Percentiles rank a stretch among this genome's conserved stretches.
These are phyloP conservation scores for Probaryconus sp. DNA, from an alignment of 1,140 invertebrate species.

Conservation along the genomic window DNA sequence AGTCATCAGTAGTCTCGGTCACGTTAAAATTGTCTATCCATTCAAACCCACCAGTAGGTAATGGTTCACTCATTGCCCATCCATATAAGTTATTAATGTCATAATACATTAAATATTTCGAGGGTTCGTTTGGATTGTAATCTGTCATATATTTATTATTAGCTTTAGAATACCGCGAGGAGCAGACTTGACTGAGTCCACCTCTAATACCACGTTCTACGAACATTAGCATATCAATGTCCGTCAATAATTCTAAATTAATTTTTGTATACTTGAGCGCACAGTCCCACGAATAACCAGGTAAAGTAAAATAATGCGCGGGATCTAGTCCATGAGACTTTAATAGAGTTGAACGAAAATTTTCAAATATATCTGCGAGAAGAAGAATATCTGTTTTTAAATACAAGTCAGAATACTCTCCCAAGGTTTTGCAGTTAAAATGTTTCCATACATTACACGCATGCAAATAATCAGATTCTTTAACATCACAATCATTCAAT, in stretches of 20 bases:
- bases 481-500: too few species aligned
- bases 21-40: conserved; percentile 4
- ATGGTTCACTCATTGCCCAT: too few species aligned
- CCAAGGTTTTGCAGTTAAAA: too few species aligned
- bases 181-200: background rate
- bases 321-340: background rate
- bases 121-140: too few species aligned
- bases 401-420: too few species aligned
- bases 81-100: too few species aligned
- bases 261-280: conserved; percentile 1
- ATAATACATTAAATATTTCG: too few species aligned
- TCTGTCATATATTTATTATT: too few species aligned
- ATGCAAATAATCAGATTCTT: conserved; percentile 1
- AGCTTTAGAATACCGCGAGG: too few species aligned
- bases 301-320: conserved; percentile 12
- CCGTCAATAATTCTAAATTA: conserved; percentile 10
- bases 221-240: conserved; percentile 20
- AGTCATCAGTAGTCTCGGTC: background rate
- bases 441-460: background rate
- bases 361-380: conserved; percentile 1
- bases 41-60: background rate
- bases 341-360: background rate
- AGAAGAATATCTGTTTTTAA: background rate
- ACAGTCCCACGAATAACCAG: conserved; percentile 6
- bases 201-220: conserved; percentile 1